phyloP scores from a whole-genome alignment of 2,888 invertebrate species.

The Drosophila seclusa region DNA sequence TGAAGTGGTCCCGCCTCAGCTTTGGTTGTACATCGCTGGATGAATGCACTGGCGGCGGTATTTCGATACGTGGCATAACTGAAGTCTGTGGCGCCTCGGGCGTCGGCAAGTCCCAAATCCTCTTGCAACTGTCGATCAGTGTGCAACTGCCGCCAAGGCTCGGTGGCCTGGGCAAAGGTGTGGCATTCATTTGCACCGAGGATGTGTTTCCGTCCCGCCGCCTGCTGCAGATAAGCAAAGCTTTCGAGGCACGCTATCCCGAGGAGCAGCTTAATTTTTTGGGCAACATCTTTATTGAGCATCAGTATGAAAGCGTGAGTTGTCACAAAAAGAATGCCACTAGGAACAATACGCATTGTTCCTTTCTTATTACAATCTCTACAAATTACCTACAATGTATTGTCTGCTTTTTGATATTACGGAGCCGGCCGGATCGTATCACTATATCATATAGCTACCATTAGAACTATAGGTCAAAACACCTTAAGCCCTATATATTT shows the following conservation, averaged over 20 bases:
- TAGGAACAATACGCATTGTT: not conserved
- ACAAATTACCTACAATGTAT: not conserved
- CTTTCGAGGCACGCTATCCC: conserved; percentile 81
- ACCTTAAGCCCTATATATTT: no score
- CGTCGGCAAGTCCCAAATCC: conserved; percentile 91
- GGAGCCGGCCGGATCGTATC: no score
- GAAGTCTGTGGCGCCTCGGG: conserved; percentile 91
- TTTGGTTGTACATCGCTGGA: conserved; percentile 88
- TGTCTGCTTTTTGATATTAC: no score
- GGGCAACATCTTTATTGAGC: conserved; percentile 89
- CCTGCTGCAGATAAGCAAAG: conserved; percentile 86
- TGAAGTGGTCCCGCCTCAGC: conserved; percentile 81
- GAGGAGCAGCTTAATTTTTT: conserved; percentile 84
- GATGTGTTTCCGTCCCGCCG: conserved; percentile 90
- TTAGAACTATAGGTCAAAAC: not conserved
- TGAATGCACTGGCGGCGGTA: conserved; percentile 87
- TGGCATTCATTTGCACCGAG: conserved; percentile 90
- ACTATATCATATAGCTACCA: not conserved
- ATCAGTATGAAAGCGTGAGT: conserved; percentile 86
- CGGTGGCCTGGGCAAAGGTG: conserved; percentile 87
- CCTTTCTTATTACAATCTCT: not conserved
- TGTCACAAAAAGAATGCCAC: not conserved
- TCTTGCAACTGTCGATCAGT: conserved; percentile 89
- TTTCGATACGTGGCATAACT: conserved; percentile 88
- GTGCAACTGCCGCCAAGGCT: conserved; percentile 86